Percentiles rank a stretch among this genome's conserved stretches.
Evolutionary conservation across 2,113 vertebrate species (phyloP).

Genomic region (Connochaetes taurinus): DNA sequence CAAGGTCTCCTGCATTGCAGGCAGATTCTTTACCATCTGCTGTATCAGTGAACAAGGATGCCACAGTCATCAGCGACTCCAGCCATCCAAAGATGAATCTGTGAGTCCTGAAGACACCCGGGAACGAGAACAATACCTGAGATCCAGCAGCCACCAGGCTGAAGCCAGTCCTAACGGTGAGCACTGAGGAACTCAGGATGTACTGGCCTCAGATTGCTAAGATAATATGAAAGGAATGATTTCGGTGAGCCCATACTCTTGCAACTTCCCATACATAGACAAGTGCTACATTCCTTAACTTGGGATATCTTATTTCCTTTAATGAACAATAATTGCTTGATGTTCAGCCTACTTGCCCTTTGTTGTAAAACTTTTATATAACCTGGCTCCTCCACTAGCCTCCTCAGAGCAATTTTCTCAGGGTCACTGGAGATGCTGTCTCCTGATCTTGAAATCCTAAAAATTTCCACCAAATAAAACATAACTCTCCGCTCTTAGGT

Average conservation of each 20-base stretch:
- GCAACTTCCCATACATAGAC: background rate
- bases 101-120: background rate
- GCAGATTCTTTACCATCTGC: background rate
- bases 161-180: background rate
- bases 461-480: background rate
- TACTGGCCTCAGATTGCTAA: background rate
- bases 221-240: background rate
- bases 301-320: background rate
- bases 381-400: background rate
- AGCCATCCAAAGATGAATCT: background rate
- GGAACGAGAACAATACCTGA: background rate
- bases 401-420: background rate
- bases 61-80: background rate
- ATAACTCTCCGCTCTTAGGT: background rate
- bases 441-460: background rate
- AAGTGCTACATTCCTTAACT: background rate
- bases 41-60: background rate
- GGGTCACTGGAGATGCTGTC: background rate
- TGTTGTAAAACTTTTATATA: background rate
- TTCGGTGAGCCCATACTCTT: background rate
- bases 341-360: background rate
- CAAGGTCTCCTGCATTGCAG: background rate
- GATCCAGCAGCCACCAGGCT: background rate
- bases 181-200: background rate
- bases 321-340: background rate